Evolutionary conservation across 2,888 invertebrate species (phyloP).

Genomic region (Leptopilina syphax): DNA sequence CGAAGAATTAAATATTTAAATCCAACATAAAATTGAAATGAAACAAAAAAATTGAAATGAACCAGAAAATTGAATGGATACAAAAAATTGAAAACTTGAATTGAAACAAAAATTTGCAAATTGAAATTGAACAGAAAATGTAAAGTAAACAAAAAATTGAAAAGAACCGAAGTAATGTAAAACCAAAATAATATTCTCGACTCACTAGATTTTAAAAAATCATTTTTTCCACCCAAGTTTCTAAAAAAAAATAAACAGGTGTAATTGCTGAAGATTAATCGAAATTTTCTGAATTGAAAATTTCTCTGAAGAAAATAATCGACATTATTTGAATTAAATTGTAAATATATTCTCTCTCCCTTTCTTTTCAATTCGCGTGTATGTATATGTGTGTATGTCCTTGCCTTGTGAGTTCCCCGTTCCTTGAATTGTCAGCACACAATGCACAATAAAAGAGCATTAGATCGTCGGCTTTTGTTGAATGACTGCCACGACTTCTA

Average conservation of each 20-base stretch:
- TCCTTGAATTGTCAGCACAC: constrained; percentile 64
- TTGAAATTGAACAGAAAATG: too few relatives aligned
- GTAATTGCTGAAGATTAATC: background rate
- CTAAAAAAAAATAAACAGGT: background rate
- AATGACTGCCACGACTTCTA: constrained; percentile 70
- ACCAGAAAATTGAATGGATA: too few relatives aligned
- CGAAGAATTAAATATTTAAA: too few relatives aligned
- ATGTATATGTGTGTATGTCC: constrained; percentile 26
- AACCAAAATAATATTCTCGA: too few relatives aligned
- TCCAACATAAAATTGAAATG: too few relatives aligned
- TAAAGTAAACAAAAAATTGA: too few relatives aligned
- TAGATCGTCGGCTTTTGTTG: constrained; percentile 76
- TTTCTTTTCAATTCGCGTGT: constrained; percentile 24
- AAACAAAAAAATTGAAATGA: too few relatives aligned
- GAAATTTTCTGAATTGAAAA: background rate
- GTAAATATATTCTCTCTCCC: constrained; percentile 13
- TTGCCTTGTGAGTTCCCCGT: constrained; percentile 55
- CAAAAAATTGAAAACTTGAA: too few relatives aligned
- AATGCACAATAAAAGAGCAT: constrained; percentile 77
- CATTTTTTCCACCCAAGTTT: too few relatives aligned
- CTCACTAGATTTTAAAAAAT: too few relatives aligned
- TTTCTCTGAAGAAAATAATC: background rate
- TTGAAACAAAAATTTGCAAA: too few relatives aligned
- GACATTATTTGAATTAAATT: constrained; percentile 7
- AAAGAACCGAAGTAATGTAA: too few relatives aligned